Evolutionary conservation across 30 jellyfish, hydroid and myxozoan species (phyloP), one percentile per base, ranked within the genome.

Genomic region (Cassiopea andromeda): DNA sequence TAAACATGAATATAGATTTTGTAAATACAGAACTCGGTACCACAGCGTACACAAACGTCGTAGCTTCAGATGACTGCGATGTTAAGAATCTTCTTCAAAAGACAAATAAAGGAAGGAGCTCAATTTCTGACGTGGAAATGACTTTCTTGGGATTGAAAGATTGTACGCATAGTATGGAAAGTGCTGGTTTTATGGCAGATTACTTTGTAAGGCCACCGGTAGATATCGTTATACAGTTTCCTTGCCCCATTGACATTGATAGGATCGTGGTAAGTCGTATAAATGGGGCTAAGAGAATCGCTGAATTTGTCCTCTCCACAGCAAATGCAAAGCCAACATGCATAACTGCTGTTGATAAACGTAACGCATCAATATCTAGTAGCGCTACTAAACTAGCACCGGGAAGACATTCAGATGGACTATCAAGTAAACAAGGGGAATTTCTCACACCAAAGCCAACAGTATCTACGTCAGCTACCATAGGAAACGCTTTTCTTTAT

Each of bases 161-260:
- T 1, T 8, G 46, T 75, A 2, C 13, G 43, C 2, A 2, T 14
- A 54, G 1, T 2, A 77, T 47, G 75, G 47, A 16, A 1, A 14
- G 45, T 14, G 88, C 81, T 80, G 90, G 95, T 46, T 94, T 94
- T 71, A 91, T 94, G 98, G 92, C 97, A 17, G 99, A 95, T 59
- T 82, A 91, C 73, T 95, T 86, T 76, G 89, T 92, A 4, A 95
- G 91, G 89, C 94, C 97, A 19, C 99, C 99, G 7, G 97, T 91
- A 1, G 98, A 95, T 19, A 66, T 95, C 7, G 97, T 91, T 43
- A 54, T 95, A 38, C 93, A 88, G 69, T 91, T 95, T 91, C 99
- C 99, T 50, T 95, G 99, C 57, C 84, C 78, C 19, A 88, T 95
- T 18, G 94, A 95, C 48, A 88, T 95, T 7, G 86, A 89, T 27